Evolutionary conservation across 2,797 vertebrate genomes (phyloP), one percentile per base, ranked within the genome.

Genomic region (Cebuella pygmaea): DNA sequence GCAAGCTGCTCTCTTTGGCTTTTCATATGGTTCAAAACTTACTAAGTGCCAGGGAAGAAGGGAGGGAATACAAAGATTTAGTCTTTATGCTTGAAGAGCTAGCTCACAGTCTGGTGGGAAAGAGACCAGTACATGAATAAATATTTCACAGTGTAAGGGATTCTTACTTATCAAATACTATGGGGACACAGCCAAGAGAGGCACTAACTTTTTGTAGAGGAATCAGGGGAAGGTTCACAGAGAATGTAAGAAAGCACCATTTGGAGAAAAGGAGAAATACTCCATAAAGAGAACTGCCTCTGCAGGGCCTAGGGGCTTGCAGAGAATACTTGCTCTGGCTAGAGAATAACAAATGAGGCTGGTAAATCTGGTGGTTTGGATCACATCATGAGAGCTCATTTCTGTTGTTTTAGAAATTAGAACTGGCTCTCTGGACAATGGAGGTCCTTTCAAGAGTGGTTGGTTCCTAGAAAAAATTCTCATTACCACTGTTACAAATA

Each of bases 11-110:
- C 15, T 67, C 81, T 89, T 61, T 87, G 81, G 46, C 52, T 86
- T 82, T 82, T 81, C 70, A 82, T 93, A 17, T 22, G 59, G 81
- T 59, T 76, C 64, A 70, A 48, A 92, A 55, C 30, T 46, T 72
- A 83, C 33, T 57, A 10, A 70, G 80, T 86, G 36, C 57, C 84
- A n/a, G 27, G 64, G 59, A 87, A 36, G 75, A 92, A 74, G 36
- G 46, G 33, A 93, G 24, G 22, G 52, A 81, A 55, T 46, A 36
- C 78, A 52, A 52, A 95, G 48, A 67, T 46, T 7, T 2, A 22
- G 41, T 80, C 78, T 93, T 93, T 50, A 55, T 41, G 36, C 44
- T 64, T n/a, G 67, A 96, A 78, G 48, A 94, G 15, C 36, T 88
- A 94, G 15, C 36, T 88, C 27, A 27, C 15, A 82, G 76, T 24